Percentiles rank a stretch among this genome's conserved stretches.
Conservation (phyloP, 2,888 invertebrate species). For the Drosophila pegasa region DNA sequence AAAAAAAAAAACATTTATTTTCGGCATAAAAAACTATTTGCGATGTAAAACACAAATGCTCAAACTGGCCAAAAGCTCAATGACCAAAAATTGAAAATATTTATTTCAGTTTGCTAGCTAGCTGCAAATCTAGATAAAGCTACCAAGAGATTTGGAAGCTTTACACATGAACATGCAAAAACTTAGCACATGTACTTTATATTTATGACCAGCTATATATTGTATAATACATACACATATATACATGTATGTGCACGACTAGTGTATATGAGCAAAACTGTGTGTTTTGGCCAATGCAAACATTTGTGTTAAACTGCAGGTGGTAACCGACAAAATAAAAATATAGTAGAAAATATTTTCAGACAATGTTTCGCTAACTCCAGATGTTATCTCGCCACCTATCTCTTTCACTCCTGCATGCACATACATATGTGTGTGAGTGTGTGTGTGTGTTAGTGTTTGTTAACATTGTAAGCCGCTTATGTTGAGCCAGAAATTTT, state of each 20-base stretch:
- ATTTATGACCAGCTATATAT: slow-evolving; percentile 8
- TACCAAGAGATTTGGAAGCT: slow-evolving; percentile 1
- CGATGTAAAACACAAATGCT: not conserved
- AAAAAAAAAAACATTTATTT: too few species aligned
- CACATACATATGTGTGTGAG: not conserved
- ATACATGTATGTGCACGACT: not conserved
- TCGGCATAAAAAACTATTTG: too few species aligned
- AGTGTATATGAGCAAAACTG: slow-evolving; percentile 38
- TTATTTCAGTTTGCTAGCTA: not conserved
- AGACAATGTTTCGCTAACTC: slow-evolving; percentile 14
- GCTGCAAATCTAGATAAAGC: slow-evolving; percentile 4
- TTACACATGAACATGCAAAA: slow-evolving; percentile 1
- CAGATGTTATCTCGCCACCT: slow-evolving; percentile 15
- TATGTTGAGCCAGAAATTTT: slow-evolving; percentile 69
- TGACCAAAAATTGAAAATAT: slow-evolving; percentile 3
- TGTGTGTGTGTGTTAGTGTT: slow-evolving; percentile 17
- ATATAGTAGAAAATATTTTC: slow-evolving; percentile 31
- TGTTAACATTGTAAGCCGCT: slow-evolving; percentile 77
- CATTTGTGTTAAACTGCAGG: slow-evolving; percentile 69
- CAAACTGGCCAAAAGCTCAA: not conserved
- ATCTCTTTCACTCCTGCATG: not conserved
- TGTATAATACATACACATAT: not conserved
- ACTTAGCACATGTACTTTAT: slow-evolving; percentile 12
- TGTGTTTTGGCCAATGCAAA: slow-evolving; percentile 50
- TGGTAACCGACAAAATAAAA: slow-evolving; percentile 67